Percentiles rank a stretch among this genome's conserved stretches.
These are phyloP conservation scores for Megatriorchis doriae DNA, from an alignment of 2,113 vertebrate genomes.

Conservation along the genomic window DNA sequence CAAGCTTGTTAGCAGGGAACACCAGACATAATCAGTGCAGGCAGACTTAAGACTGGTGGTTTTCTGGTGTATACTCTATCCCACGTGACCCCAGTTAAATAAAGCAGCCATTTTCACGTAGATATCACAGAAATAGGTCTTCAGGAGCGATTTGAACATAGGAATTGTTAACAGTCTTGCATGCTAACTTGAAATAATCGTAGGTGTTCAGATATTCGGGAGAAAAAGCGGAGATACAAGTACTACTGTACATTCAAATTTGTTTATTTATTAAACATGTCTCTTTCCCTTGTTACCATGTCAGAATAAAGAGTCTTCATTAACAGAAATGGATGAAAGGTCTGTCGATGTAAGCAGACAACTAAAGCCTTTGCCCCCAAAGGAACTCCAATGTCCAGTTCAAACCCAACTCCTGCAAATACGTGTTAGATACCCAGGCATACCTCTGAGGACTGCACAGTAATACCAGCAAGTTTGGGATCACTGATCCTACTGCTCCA, in stretches of 20 bases:
- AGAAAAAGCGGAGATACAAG: background rate
- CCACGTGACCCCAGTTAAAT: background rate
- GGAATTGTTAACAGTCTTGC: background rate
- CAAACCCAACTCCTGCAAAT: background rate
- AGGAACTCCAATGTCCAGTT: background rate
- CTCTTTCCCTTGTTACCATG: background rate
- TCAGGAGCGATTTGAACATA: background rate
- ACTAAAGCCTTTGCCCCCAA: background rate
- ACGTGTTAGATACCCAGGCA: background rate
- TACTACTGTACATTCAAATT: background rate
- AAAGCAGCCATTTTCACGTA: background rate
- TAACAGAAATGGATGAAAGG: background rate
- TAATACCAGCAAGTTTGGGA: background rate
- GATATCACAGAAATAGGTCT: background rate
- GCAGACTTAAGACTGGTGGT: background rate
- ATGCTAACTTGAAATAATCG: background rate
- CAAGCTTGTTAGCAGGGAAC: background rate
- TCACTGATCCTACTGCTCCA: background rate
- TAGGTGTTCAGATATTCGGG: background rate
- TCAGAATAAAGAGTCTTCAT: background rate
- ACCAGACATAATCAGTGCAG: background rate
- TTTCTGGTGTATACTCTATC: background rate
- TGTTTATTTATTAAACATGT: background rate
- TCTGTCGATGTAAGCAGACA: background rate
- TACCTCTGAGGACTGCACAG: background rate